A percentile compares a stretch with the other conserved stretches of the same genome.
phyloP scores from a whole-genome alignment of 92 coral and sea anemone genomes.

The Bergia puertoricense region DNA sequence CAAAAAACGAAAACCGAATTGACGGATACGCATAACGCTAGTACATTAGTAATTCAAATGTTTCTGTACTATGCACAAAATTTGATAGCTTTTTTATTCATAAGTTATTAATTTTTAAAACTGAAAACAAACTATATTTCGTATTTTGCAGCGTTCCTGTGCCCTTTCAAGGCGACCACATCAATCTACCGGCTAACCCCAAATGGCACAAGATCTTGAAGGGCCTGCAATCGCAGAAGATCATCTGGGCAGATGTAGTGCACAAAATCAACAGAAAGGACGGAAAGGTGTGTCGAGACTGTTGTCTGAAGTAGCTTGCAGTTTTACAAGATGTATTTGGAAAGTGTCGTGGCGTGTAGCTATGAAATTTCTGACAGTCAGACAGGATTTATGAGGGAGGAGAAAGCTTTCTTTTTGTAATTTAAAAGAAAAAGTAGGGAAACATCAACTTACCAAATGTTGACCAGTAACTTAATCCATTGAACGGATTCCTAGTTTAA shows the following conservation, averaged over 20 bases:
- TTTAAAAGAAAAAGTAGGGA: not conserved
- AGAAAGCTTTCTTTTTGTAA: not conserved
- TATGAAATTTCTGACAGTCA: not conserved
- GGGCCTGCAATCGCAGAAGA: constrained; percentile 52
- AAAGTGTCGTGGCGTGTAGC: not conserved
- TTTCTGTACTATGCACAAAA: no score
- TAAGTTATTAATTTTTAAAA: not conserved
- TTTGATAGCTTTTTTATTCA: no score
- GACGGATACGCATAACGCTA: no score
- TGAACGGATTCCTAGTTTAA: no score
- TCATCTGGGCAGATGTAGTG: constrained; percentile 89
- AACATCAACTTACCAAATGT: not conserved
- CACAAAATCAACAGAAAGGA: constrained; percentile 86
- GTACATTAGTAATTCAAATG: no score
- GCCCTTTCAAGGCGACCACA: constrained; percentile 84
- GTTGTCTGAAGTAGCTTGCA: no score
- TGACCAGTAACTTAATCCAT: not conserved
- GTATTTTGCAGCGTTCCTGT: constrained; percentile 70
- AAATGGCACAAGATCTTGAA: constrained; percentile 85
- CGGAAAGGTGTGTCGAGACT: constrained; percentile 74
- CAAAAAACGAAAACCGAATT: no score
- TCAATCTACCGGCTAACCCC: constrained; percentile 73
- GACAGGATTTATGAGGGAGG: not conserved
- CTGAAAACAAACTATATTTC: not conserved
- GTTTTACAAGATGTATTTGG: not conserved